These are phyloP conservation scores for Poecilus cupreus DNA, from an alignment of 2,888 invertebrate species.

Conservation along the genomic window DNA sequence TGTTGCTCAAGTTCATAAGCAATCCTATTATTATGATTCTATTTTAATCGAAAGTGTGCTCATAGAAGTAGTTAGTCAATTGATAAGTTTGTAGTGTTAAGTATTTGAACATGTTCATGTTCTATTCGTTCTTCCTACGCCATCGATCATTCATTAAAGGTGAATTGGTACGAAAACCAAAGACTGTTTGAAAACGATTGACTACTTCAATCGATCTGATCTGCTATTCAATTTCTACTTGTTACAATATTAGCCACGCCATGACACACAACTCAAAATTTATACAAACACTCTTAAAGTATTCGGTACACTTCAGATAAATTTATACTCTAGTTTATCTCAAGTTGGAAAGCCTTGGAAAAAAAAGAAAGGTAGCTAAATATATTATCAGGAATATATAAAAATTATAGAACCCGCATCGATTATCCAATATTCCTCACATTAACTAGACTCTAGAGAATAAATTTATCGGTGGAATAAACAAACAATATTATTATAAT, in stretches of 20 bases:
- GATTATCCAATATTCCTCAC: too few species aligned
- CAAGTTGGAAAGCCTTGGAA: too few species aligned
- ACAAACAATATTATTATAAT: too few species aligned
- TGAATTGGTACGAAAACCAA: slow-evolving; percentile 58
- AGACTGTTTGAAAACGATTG: slow-evolving; percentile 44
- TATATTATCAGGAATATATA: too few species aligned
- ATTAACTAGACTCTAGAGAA: too few species aligned
- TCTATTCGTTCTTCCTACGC: slow-evolving; percentile 56
- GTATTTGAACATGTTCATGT: slow-evolving; percentile 4
- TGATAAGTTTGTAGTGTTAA: slow-evolving; percentile 56
- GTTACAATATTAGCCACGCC: slow-evolving; percentile 33
- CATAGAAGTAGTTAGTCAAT: slow-evolving; percentile 57
- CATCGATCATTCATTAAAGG: slow-evolving; percentile 51
- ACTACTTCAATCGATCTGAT: background rate
- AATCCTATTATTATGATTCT: slow-evolving; percentile 51
- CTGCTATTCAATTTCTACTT: slow-evolving; percentile 33
- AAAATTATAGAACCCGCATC: too few species aligned
- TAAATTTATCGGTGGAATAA: too few species aligned
- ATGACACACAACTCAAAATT: background rate
- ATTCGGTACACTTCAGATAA: too few species aligned
- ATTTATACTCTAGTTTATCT: too few species aligned
- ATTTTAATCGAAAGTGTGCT: slow-evolving; percentile 60
- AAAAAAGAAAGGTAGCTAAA: too few species aligned
- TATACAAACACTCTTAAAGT: too few species aligned
- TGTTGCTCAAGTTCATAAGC: slow-evolving; percentile 60